These are phyloP conservation scores for Acleris laterana DNA, from an alignment of 2,888 invertebrate species.

Conservation along the genomic window DNA sequence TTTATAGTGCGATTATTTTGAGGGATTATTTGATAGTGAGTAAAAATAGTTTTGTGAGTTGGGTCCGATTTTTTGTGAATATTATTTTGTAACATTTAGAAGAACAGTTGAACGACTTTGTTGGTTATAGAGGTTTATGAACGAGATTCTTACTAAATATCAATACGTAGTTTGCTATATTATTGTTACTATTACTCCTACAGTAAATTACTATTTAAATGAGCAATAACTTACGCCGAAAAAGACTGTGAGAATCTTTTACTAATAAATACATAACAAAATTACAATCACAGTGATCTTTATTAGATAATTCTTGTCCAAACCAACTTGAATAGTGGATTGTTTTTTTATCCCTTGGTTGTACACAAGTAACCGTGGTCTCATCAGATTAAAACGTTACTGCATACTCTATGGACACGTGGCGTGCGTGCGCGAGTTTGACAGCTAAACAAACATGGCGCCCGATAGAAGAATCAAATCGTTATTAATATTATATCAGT, in stretches of 20 bases:
- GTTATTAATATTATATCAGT: constrained; percentile 76
- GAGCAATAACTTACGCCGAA: not conserved
- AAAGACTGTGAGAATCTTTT: constrained; percentile 17
- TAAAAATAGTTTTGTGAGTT: no score
- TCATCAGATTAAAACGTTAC: constrained; percentile 72
- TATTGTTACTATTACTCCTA: no score
- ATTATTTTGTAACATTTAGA: no score
- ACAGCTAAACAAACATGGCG: constrained; percentile 80
- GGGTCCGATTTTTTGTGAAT: no score
- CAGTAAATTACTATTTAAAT: no score
- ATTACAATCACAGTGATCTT: constrained; percentile 16
- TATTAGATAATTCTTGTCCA: constrained; percentile 29
- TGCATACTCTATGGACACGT: constrained; percentile 58
- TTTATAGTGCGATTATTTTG: no score
- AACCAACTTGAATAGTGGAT: constrained; percentile 31
- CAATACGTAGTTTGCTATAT: no score
- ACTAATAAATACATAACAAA: constrained; percentile 20
- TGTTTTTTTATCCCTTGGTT: constrained; percentile 53
- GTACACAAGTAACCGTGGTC: constrained; percentile 49
- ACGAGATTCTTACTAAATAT: no score
- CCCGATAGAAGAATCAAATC: constrained; percentile 75
- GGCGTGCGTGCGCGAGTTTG: constrained; percentile 69
- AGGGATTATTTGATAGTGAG: no score
- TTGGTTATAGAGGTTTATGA: no score
- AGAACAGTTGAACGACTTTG: no score